Conservation (phyloP, 2,888 invertebrate species). For the Diabrotica balteata region DNA sequence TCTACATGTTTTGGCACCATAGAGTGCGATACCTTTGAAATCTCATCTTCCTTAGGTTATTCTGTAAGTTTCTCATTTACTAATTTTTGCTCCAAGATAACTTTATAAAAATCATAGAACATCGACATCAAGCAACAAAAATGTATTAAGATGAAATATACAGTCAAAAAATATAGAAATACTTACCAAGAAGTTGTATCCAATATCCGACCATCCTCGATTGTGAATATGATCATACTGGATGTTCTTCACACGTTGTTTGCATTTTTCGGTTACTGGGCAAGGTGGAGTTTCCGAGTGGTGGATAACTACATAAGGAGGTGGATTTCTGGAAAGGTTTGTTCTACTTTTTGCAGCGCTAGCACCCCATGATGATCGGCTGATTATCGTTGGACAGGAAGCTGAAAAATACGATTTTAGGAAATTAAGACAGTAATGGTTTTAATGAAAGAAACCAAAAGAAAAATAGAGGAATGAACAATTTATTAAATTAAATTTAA, state of each 20-base stretch:
- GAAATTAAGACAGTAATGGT: no score
- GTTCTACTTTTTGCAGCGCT: conserved; percentile 42
- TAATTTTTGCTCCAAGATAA: no score
- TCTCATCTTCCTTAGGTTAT: no score
- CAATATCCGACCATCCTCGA: conserved; percentile 54
- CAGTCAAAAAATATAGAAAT: neutral
- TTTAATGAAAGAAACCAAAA: no score
- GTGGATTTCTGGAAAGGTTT: conserved; percentile 50
- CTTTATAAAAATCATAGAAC: no score
- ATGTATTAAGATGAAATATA: no score
- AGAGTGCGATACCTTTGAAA: no score
- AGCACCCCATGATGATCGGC: conserved; percentile 59
- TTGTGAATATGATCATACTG: conserved; percentile 55
- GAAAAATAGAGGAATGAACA: no score
- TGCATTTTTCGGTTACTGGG: conserved; percentile 53
- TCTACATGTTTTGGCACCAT: no score
- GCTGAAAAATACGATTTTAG: conserved; percentile 24
- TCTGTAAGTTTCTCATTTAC: no score
- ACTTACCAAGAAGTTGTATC: conserved; percentile 57
- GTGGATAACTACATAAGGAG: conserved; percentile 59
- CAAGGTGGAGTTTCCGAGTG: conserved; percentile 58
- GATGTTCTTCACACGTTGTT: conserved; percentile 54
- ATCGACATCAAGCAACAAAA: no score
- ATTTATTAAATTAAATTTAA: no score
- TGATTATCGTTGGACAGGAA: conserved; percentile 52